A percentile compares a stretch with the other conserved stretches of the same genome.
Evolutionary conservation across 2,888 invertebrate species (phyloP).

Genomic region (Monochamus alternatus): DNA sequence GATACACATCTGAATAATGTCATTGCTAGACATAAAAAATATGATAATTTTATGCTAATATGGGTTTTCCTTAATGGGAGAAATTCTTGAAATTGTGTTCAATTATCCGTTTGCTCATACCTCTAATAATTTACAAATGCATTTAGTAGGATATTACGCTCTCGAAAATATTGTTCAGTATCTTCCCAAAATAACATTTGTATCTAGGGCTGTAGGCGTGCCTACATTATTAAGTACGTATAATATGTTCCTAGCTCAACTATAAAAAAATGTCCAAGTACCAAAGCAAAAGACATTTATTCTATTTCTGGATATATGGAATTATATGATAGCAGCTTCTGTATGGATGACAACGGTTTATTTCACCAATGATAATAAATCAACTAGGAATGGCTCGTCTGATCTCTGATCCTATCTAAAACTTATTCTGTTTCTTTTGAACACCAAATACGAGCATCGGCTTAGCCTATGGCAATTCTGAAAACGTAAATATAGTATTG

Average conservation of each 20-base stretch:
- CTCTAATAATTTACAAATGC: not conserved
- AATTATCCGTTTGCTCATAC: not conserved
- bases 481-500: not conserved
- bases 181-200: no score
- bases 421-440: not conserved
- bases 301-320: no score
- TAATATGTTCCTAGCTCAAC: no score
- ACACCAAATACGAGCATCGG: not conserved
- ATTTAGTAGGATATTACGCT: not conserved
- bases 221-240: no score
- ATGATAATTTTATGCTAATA: not conserved
- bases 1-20: not conserved
- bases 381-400: no score
- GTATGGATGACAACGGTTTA: no score
- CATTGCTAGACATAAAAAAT: not conserved
- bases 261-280: no score
- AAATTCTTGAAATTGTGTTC: not conserved
- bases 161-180: no score
- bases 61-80: not conserved
- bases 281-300: no score
- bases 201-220: no score
- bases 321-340: no score
- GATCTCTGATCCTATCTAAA: not conserved
- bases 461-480: not conserved
- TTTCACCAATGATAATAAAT: no score